Conservation (phyloP, 2,113 vertebrate species). For the Lophochroa leadbeateri region DNA sequence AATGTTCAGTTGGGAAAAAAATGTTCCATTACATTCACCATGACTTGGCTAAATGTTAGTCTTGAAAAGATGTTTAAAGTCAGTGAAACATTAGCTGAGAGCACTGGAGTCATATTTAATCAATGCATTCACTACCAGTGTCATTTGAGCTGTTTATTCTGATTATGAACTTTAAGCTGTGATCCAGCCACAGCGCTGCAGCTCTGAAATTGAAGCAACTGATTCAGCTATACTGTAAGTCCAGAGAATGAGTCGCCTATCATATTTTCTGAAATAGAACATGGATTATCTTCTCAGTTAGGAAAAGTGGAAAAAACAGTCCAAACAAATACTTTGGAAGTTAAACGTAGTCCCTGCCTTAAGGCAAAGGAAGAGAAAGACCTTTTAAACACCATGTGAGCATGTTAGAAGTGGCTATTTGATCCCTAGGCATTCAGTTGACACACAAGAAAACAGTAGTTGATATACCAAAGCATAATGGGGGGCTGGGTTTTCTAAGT, state of each 20-base stretch:
- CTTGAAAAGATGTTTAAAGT: slow-evolving; percentile 7
- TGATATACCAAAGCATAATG: slow-evolving; percentile 38
- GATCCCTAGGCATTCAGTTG: slow-evolving; percentile 9
- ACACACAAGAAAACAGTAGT: background rate
- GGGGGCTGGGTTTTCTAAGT: background rate
- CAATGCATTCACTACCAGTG: background rate
- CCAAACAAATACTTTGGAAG: background rate
- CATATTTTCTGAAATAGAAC: background rate
- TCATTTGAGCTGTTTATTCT: slow-evolving; percentile 54
- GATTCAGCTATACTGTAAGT: background rate
- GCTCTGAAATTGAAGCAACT: slow-evolving; percentile 5
- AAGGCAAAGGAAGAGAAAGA: background rate
- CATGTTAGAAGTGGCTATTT: slow-evolving; percentile 12
- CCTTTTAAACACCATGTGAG: background rate
- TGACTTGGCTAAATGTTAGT: slow-evolving; percentile 35
- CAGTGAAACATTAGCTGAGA: slow-evolving; percentile 48
- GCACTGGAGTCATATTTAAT: slow-evolving; percentile 45
- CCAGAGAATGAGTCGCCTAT: background rate
- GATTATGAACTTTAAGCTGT: slow-evolving; percentile 51
- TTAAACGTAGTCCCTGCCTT: background rate
- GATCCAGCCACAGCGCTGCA: background rate
- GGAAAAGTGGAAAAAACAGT: background rate
- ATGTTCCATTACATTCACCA: background rate
- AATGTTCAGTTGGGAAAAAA: background rate
- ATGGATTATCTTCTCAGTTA: background rate